Base-by-base conservation (phyloP, 1,140 invertebrate genomes). In the Eumaeus atala region DNA sequence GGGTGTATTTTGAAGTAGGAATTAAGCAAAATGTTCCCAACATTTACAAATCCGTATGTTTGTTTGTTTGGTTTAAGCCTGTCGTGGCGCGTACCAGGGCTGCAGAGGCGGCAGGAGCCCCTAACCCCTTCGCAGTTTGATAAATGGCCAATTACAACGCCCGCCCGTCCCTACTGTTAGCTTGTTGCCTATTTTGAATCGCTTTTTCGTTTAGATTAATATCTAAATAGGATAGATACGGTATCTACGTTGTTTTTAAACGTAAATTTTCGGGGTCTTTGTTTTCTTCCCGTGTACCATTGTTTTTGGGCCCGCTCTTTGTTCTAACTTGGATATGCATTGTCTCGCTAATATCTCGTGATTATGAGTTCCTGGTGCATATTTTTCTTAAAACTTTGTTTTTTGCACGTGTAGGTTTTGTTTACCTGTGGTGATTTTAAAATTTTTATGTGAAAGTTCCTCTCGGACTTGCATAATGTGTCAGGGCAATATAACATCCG, bases 111-210 rank as follows among this genome's bases (percentile, higher is more conserved):
- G 64, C 68, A 64, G 73, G 70, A 80, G 78, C 81, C 49, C 49
- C 49, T 85, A 84, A 85, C 83, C 87, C 86, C 85, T 87, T 88
- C 83, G 74, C 81, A 74, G 80, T 87, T 87, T 88, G 87, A 88
- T 88, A 88, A 87, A 88, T 87, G 85, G 87, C 87, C 85, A 88
- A 88, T 88, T 88, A 88, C 84, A 83, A 73, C 63, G 71, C 65
- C 74, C 75, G 77, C 74, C 72, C 75, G 74, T 75, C 76, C 81
- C 80, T 82, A 80, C 79, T 83, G 79, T 78, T 82, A 84, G 84
- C 81, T 84, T 84, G 79, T 87, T 84, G 80, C 81, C 81, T 82
- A 84, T 84, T 84, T 80, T 81, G 84, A 80, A 84, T 84, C 81
- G 82, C 82, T 86, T 81, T 86, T 84, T 84, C 84, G 80, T 83